These are phyloP conservation scores for Drosophila punjabiensis DNA, from an alignment of 1,140 invertebrate species.

Conservation along the genomic window DNA sequence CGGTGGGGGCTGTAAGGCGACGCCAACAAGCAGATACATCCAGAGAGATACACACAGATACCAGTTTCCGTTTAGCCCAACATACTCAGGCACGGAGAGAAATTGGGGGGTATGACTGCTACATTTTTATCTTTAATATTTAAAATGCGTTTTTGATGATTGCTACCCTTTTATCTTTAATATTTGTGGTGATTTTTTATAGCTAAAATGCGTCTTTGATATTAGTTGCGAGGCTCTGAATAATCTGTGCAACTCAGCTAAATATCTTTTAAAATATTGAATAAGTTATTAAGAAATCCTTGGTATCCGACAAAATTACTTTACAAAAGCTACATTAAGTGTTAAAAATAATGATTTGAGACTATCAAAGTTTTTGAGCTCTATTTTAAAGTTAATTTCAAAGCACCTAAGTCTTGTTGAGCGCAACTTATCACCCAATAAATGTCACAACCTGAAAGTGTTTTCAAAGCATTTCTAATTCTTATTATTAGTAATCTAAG, in stretches of 20 bases:
- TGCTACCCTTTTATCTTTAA: neutral
- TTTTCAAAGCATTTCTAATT: neutral
- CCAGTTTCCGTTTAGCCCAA: conserved; percentile 64
- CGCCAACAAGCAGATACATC: conserved; percentile 60
- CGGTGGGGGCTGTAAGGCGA: conserved; percentile 22
- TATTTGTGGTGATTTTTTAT: too few species aligned
- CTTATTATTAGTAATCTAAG: neutral
- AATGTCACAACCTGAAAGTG: too few species aligned
- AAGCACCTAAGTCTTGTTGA: neutral
- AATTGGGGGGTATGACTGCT: neutral
- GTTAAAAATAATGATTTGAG: too few species aligned
- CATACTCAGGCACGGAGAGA: conserved; percentile 25
- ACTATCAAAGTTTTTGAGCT: neutral
- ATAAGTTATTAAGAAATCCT: neutral
- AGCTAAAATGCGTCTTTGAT: too few species aligned
- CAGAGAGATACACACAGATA: conserved; percentile 64
- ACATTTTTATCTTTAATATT: too few species aligned
- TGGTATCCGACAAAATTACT: neutral
- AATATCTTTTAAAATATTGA: neutral
- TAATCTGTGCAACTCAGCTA: neutral
- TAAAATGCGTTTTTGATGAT: too few species aligned
- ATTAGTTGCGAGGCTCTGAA: too few species aligned
- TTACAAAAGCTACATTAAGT: neutral
- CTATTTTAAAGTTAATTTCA: neutral
- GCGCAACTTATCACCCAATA: too few species aligned